Conservation (phyloP, 2,797 vertebrate genomes). For the Melanotaenia pygmaea region DNA sequence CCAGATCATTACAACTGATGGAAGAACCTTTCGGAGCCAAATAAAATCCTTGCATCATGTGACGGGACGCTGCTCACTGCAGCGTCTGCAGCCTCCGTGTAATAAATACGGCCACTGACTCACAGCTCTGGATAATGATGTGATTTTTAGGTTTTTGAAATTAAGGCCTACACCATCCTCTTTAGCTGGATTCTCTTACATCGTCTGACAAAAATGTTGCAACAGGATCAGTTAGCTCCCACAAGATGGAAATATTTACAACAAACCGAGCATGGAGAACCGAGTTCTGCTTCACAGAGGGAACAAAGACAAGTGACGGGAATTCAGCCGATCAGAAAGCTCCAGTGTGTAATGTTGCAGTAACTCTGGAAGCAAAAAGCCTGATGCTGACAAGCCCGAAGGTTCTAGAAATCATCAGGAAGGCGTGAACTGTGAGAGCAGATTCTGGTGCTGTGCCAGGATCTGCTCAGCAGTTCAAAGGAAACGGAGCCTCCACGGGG, state of each 20-base stretch:
- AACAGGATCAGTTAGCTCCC: conserved; percentile 33
- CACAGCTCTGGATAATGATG: conserved; percentile 43
- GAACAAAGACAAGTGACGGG: not conserved
- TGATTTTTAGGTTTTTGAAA: conserved; percentile 14
- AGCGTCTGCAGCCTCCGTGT: conserved; percentile 53
- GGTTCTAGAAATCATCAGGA: no score
- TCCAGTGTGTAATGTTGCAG: not conserved
- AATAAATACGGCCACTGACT: conserved; percentile 74
- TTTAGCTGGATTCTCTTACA: conserved; percentile 9
- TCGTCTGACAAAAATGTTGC: conserved; percentile 22
- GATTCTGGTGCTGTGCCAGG: not conserved
- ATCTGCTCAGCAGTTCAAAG: not conserved
- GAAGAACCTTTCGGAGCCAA: conserved; percentile 70
- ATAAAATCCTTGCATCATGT: conserved; percentile 56
- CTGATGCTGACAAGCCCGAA: no score
- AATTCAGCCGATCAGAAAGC: conserved; percentile 11
- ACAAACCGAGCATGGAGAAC: conserved; percentile 18
- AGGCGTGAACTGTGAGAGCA: no score
- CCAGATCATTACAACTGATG: conserved; percentile 81
- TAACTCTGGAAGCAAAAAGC: not conserved
- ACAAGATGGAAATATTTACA: conserved; percentile 11
- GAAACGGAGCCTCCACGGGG: not conserved
- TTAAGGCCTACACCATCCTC: conserved; percentile 46
- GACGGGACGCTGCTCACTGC: conserved; percentile 10
- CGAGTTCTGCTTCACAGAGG: conserved; percentile 7